These are phyloP conservation scores for Hippocampus comes DNA, from an alignment of 2,113 vertebrate species.

Conservation along the genomic window DNA sequence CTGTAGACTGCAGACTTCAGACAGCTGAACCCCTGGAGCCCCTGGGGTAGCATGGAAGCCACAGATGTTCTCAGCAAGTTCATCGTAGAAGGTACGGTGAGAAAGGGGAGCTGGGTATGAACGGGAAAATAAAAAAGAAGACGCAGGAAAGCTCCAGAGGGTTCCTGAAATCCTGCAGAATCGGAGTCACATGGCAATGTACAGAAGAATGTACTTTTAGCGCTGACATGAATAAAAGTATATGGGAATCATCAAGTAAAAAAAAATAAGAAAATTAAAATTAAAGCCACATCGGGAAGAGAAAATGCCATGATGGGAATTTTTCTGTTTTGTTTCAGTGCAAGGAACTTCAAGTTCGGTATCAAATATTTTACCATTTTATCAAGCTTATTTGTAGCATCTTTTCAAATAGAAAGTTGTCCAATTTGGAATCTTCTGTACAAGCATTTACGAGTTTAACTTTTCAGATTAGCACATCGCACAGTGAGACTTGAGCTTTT, in stretches of 20 bases:
- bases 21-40: constrained; percentile 66
- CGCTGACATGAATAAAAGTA: background rate
- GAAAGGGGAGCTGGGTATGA: constrained; percentile 57
- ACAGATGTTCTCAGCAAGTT: constrained; percentile 72
- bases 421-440: no score
- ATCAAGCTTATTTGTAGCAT: background rate
- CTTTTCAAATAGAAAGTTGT: no score
- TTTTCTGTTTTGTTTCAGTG: background rate
- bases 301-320: background rate
- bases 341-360: background rate
- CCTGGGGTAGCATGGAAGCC: constrained; percentile 68
- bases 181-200: constrained; percentile 32
- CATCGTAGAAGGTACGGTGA: constrained; percentile 49
- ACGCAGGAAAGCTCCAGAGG: constrained; percentile 51
- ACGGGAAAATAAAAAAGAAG: constrained; percentile 57
- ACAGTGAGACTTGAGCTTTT: no score
- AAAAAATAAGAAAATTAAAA: background rate
- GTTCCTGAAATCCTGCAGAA: constrained; percentile 48
- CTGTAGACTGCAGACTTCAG: constrained; percentile 70
- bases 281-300: background rate
- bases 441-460: no score
- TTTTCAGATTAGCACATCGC: no score
- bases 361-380: background rate
- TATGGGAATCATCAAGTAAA: background rate
- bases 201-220: constrained; percentile 14